Base-by-base conservation (phyloP, 2,888 invertebrate genomes). In the Achlya flavicornis region DNA sequence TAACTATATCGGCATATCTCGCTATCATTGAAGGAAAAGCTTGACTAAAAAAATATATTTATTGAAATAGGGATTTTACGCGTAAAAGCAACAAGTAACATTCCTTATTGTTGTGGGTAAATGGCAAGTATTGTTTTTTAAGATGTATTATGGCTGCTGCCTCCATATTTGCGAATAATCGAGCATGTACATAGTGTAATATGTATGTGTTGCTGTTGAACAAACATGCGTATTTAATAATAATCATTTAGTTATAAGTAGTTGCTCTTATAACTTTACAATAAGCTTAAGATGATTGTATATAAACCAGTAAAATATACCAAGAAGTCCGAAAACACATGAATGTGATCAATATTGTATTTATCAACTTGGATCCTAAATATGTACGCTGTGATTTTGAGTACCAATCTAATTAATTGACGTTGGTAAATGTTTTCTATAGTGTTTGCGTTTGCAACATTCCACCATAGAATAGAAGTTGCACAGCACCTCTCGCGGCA, bases 241-340 rank as follows among this genome's bases (percentile, higher is more conserved):
- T 53, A 53, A 53, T 53, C 53, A 53, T 69, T 72, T 77, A 75
- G 71, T 64, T 65, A 41, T 79, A 79, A 80, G 74, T 80, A 77
- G 67, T 71, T 68, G 69, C 59, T 63, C 4, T 53, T 19, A 19
- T 53, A 19, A 19, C 10, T 65, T 48, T 61, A 35, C 26, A 32
- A 41, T 41, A 41, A 41, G 46, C 46, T 46, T n/a, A n/a, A 46
- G 4, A 46, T 12, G 6, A 4, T 41, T 41, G 12, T 41, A 12
- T 41, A 12, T 41, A 12, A 41, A 41, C 12, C 12, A 41, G 3
- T 41, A 12, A 41, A 12, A 12, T 12, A 41, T 41, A 26, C 41
- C 41, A 35, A 26, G 26, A 26, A 2, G 1, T 26, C 26, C 26
- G 26, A 26, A 26, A 26, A 26, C 26, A 26, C 26, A 26, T 26